These are phyloP conservation scores for Cebus imitator DNA, from an alignment of 2,113 vertebrate species.

Conservation along the genomic window DNA sequence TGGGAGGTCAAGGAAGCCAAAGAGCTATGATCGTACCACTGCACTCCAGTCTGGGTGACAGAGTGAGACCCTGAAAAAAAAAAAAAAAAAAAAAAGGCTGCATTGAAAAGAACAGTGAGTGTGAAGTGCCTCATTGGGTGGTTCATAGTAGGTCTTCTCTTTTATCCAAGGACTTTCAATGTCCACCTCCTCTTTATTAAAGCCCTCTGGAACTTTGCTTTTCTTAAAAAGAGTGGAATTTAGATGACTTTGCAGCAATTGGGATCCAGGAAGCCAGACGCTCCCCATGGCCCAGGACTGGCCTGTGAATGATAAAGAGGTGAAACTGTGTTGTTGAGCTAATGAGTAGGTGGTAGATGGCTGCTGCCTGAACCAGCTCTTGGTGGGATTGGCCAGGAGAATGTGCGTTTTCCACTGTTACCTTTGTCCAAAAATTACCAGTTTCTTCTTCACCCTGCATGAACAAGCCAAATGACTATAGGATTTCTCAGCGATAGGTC, in stretches of 20 bases:
- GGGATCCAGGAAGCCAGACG: not conserved
- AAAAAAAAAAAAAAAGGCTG: no score
- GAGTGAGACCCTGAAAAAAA: no score
- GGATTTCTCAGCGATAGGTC: not conserved
- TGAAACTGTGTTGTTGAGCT: not conserved
- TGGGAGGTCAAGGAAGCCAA: no score
- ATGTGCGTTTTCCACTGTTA: not conserved
- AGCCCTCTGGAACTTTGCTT: not conserved
- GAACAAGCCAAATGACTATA: not conserved
- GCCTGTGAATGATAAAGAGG: not conserved
- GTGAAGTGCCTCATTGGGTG: not conserved
- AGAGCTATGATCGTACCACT: no score
- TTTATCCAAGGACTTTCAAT: not conserved
- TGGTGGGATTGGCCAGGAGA: not conserved
- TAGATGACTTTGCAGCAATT: not conserved
- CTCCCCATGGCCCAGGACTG: no score
- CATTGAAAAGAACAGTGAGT: not conserved
- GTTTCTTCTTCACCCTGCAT: not conserved
- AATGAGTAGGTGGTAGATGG: not conserved
- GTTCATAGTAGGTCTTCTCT: fast-evolving
- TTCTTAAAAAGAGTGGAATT: not conserved
- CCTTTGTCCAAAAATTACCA: not conserved
- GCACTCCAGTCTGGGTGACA: no score
- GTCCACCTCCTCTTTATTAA: not conserved
- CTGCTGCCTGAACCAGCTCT: not conserved